A percentile compares a stretch with the other conserved stretches of the same genome.
Evolutionary conservation across 2,888 invertebrate genomes (phyloP).

Genomic region (Nymphalis urticae): DNA sequence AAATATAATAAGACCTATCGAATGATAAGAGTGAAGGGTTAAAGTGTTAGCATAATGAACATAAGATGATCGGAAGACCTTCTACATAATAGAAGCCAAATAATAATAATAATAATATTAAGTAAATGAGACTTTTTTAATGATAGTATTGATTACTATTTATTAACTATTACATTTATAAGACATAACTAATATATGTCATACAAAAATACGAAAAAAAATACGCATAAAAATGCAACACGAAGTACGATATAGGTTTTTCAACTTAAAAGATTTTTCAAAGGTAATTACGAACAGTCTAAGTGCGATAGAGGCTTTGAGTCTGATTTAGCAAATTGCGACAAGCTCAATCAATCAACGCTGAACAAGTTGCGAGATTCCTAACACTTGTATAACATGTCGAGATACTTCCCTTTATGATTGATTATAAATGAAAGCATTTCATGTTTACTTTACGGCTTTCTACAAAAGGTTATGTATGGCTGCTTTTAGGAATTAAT

Average conservation of each 20-base stretch:
- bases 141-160: too few species aligned
- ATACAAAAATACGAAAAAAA: too few species aligned
- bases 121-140: too few species aligned
- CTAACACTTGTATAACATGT: constrained; percentile 11
- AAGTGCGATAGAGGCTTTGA: constrained; percentile 1
- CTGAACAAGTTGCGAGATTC: constrained; percentile 16
- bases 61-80: too few species aligned
- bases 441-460: neutral
- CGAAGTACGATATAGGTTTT: neutral
- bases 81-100: too few species aligned
- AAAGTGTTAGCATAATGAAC: too few species aligned
- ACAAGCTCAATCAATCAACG: constrained; percentile 19
- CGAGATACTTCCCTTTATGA: constrained; percentile 9
- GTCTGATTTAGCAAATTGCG: constrained; percentile 20
- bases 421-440: constrained; percentile 7
- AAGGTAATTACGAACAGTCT: neutral
- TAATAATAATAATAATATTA: too few species aligned
- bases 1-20: too few species aligned
- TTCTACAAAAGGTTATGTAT: neutral
- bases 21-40: too few species aligned
- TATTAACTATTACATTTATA: too few species aligned
- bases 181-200: too few species aligned
- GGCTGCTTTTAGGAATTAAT: neutral
- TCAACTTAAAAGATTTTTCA: neutral
- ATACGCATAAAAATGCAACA: neutral